A percentile compares a stretch with the other conserved stretches of the same genome.
Conservation (phyloP, 2,888 invertebrate species). For the Scelioninae gen. 1 region DNA sequence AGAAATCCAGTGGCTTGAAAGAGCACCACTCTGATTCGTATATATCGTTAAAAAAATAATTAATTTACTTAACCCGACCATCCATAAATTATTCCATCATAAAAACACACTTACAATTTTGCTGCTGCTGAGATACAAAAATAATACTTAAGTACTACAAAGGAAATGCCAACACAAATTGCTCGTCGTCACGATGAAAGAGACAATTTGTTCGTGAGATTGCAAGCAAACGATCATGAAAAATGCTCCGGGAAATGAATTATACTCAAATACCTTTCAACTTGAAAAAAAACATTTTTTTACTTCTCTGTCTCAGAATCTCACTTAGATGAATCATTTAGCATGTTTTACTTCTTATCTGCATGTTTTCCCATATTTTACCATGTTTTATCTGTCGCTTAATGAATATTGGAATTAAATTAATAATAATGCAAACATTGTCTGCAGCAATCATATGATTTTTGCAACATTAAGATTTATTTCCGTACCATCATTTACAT, state of each 20-base stretch:
- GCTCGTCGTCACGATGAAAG: neutral
- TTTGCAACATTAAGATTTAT: too few relatives aligned
- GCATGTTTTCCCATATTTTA: too few relatives aligned
- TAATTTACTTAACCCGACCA: constrained; percentile 46
- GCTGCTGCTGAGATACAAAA: constrained; percentile 12
- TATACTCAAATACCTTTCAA: constrained; percentile 10
- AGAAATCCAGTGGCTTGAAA: too few relatives aligned
- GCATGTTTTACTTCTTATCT: neutral
- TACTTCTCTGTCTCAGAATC: neutral
- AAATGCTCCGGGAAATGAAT: constrained; percentile 2
- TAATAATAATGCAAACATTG: too few relatives aligned
- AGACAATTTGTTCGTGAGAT: neutral
- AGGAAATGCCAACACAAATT: constrained; percentile 39
- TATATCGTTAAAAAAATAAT: constrained; percentile 59
- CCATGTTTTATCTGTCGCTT: too few relatives aligned
- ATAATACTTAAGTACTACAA: constrained; percentile 51
- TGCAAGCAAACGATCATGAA: neutral
- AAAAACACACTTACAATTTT: constrained; percentile 20
- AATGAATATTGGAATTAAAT: too few relatives aligned
- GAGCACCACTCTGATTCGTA: neutral
- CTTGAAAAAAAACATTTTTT: neutral
- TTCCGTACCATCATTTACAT: too few relatives aligned
- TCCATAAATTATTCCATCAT: constrained; percentile 39
- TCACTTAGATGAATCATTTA: neutral
- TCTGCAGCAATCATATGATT: too few relatives aligned